Evolutionary conservation across 37 sponge, comb jelly and placozoan genomes (phyloP).

Genomic region (Halichondria panicea): DNA sequence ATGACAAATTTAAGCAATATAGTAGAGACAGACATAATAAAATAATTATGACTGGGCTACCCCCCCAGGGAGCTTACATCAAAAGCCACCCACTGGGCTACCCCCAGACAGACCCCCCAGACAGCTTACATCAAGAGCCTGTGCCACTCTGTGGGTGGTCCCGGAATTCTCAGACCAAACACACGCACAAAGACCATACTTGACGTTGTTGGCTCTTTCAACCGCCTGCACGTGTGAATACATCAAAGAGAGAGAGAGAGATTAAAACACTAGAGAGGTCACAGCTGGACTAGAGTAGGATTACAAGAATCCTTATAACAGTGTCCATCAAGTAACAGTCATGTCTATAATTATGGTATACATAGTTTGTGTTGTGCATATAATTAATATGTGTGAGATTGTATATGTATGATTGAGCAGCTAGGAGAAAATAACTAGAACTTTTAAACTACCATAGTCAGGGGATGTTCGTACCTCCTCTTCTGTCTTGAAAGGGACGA

Average conservation of each 20-base stretch:
- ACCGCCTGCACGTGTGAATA: conserved; percentile 43
- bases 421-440: too few relatives aligned
- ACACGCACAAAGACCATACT: conserved; percentile 85
- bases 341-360: too few relatives aligned
- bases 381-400: too few relatives aligned
- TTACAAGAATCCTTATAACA: too few relatives aligned
- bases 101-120: not conserved
- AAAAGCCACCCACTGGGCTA: not conserved
- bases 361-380: too few relatives aligned
- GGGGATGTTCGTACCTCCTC: conserved; percentile 76
- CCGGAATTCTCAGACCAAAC: conserved; percentile 85
- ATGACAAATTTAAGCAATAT: conserved; percentile 1
- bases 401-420: too few relatives aligned
- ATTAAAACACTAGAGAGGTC: not conserved
- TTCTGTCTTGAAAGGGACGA: conserved; percentile 83
- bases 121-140: conserved; percentile 60
- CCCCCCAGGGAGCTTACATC: not conserved
- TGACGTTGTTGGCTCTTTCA: conserved; percentile 68
- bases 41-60: not conserved
- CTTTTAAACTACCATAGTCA: too few relatives aligned
- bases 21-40: not conserved
- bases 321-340: too few relatives aligned
- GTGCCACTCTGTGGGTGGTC: conserved; percentile 76
- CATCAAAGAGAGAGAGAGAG: not conserved
- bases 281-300: not conserved